Evolutionary conservation across 2,113 vertebrate genomes (phyloP).

Genomic region (Corythoichthys haematopterus): DNA sequence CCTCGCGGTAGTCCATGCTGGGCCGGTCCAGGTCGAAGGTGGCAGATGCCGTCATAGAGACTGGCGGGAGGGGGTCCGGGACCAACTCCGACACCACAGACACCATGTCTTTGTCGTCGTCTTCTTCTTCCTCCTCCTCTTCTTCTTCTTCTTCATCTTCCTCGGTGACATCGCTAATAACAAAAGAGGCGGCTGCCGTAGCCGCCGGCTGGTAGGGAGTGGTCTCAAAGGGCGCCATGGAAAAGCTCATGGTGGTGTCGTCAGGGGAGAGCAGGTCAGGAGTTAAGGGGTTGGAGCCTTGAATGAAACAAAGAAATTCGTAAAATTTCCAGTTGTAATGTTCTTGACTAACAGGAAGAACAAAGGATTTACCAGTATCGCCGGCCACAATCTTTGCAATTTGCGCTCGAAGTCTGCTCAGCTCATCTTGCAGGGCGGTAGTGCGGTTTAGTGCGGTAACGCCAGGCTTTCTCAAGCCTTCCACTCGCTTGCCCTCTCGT

Average conservation of each 20-base stretch:
- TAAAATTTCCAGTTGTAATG: constrained; percentile 3
- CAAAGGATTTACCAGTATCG: constrained; percentile 75
- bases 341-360: neutral
- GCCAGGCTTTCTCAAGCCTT: constrained; percentile 87
- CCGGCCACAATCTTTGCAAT: constrained; percentile 91
- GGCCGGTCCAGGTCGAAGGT: constrained; percentile 82
- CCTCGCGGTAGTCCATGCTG: constrained; percentile 83
- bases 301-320: constrained; percentile 22
- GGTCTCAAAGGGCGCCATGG: constrained; percentile 85
- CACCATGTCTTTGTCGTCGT: constrained; percentile 74
- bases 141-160: constrained; percentile 75
- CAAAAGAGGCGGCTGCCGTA: constrained; percentile 81
- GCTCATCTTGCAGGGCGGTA: constrained; percentile 91
- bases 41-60: constrained; percentile 83
- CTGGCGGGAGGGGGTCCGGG: constrained; percentile 75
- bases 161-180: constrained; percentile 95
- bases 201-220: constrained; percentile 80
- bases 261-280: constrained; percentile 91
- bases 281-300: constrained; percentile 86
- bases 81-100: constrained; percentile 84
- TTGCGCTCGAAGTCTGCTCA: constrained; percentile 88
- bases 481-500: constrained; percentile 86
- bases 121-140: constrained; percentile 67
- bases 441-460: constrained; percentile 88
- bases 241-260: constrained; percentile 88